A percentile compares a stretch with the other conserved stretches of the same genome.
Conservation (phyloP, 2,797 vertebrate genomes). For the Diceros bicornis region DNA sequence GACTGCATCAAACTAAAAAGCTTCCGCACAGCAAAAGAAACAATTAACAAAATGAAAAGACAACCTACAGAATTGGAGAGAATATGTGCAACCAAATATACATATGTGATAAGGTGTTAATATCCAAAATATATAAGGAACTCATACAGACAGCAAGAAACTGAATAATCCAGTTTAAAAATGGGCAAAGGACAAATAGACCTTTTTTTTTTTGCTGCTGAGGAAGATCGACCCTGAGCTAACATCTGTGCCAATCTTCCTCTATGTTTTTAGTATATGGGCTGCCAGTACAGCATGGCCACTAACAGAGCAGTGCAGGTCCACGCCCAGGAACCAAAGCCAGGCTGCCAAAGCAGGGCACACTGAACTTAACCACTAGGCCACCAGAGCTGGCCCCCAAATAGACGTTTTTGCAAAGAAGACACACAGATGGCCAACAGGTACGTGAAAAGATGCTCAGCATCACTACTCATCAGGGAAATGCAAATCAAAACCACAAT, state of each 20-base stretch:
- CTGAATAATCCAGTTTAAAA: not conserved
- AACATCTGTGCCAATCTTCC: too few species aligned
- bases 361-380: too few species aligned
- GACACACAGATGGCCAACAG: not conserved
- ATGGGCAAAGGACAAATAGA: not conserved
- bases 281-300: too few species aligned
- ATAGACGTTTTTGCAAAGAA: not conserved
- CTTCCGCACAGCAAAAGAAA: not conserved
- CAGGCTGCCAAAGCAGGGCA: too few species aligned
- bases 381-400: too few species aligned
- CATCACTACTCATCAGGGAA: not conserved
- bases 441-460: not conserved
- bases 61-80: not conserved
- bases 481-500: not conserved
- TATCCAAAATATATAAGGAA: not conserved
- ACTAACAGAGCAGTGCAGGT: too few species aligned
- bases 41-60: not conserved
- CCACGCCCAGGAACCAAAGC: too few species aligned
- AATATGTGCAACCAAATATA: not conserved
- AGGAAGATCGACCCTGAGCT: too few species aligned
- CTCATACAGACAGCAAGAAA: not conserved
- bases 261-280: too few species aligned
- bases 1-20: not conserved
- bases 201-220: too few species aligned
- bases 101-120: not conserved